phyloP scores from a whole-genome alignment of 2,888 invertebrate species.

The Brachypterus glaber region DNA sequence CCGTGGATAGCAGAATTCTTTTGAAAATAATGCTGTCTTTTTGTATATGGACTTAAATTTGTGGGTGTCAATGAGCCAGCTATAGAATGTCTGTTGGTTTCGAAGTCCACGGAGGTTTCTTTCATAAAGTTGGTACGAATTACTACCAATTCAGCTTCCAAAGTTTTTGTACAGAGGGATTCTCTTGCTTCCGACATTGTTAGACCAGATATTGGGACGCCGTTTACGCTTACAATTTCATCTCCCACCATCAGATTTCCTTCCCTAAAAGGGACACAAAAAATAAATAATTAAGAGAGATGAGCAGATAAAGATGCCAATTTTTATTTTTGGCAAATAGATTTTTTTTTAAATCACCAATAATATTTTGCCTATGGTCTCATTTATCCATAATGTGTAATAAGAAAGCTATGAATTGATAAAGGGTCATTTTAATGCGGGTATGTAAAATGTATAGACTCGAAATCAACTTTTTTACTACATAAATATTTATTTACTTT shows the following conservation, averaged over 20 bases:
- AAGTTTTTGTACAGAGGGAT: slow-evolving; percentile 51
- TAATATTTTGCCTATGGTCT: too few species aligned
- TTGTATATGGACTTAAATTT: slow-evolving; percentile 30
- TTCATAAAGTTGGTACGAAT: slow-evolving; percentile 47
- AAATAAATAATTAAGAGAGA: background rate
- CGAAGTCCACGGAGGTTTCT: slow-evolving; percentile 64
- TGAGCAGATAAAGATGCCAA: too few species aligned
- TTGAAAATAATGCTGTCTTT: slow-evolving; percentile 49
- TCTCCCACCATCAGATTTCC: slow-evolving; percentile 84
- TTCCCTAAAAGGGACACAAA: slow-evolving; percentile 48
- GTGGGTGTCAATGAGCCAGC: slow-evolving; percentile 12
- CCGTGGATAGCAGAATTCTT: slow-evolving; percentile 51
- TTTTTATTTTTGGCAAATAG: too few species aligned
- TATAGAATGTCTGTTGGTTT: slow-evolving; percentile 34
- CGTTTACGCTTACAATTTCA: slow-evolving; percentile 88
- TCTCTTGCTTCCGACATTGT: slow-evolving; percentile 59
- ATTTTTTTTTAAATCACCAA: too few species aligned
- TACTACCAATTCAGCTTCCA: slow-evolving; percentile 58
- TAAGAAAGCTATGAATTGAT: too few species aligned
- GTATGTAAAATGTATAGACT: too few species aligned
- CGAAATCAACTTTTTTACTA: too few species aligned
- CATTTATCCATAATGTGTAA: too few species aligned
- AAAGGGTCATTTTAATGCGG: too few species aligned
- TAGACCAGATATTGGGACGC: slow-evolving; percentile 64
- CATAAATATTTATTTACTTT: too few species aligned